Evolutionary conservation across 2,797 vertebrate genomes (phyloP).

Genomic region (Anniella stebbinsi): DNA sequence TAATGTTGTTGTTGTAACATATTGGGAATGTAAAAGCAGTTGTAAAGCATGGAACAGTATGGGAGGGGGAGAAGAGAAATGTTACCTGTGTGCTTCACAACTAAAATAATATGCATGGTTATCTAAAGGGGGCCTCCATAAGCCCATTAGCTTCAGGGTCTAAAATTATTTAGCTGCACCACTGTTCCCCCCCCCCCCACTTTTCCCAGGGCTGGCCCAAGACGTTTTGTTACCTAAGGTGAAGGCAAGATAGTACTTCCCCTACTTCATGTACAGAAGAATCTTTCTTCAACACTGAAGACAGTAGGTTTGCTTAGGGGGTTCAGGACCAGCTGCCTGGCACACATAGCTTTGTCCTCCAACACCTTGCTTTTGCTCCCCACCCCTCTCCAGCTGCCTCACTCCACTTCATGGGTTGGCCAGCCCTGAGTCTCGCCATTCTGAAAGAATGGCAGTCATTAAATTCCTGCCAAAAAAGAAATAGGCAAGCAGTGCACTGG

Average conservation of each 20-base stretch:
- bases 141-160: too few relatives aligned
- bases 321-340: background rate
- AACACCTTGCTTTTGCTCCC: background rate
- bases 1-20: too few relatives aligned
- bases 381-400: background rate
- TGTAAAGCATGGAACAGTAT: too few relatives aligned
- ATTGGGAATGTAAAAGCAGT: too few relatives aligned
- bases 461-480: background rate
- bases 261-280: background rate
- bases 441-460: background rate
- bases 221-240: background rate
- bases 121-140: too few relatives aligned
- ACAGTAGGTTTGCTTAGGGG: background rate
- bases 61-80: too few relatives aligned
- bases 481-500: background rate
- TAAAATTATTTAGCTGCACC: too few relatives aligned
- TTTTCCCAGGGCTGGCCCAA: background rate
- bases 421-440: background rate
- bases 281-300: background rate
- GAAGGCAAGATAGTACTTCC: background rate
- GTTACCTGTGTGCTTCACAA: too few relatives aligned
- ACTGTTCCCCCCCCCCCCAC: background rate
- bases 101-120: too few relatives aligned
- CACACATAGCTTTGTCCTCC: background rate
- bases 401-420: background rate